Base-by-base conservation (phyloP, 2,797 vertebrate genomes). In the Gymnothorax javanicus region DNA sequence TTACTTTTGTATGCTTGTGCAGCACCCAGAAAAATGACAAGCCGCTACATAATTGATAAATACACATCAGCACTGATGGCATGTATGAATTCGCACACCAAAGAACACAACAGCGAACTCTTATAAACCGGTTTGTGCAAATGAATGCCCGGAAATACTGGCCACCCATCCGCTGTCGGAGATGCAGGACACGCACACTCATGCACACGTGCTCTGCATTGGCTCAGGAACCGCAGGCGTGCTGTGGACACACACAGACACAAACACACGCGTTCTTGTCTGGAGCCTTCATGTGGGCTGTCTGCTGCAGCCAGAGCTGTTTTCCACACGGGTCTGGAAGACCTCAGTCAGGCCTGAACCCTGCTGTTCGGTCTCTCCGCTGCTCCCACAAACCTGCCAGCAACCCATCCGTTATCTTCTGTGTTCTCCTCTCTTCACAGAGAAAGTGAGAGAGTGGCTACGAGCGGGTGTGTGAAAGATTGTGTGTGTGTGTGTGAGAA, bases 371-470 rank as follows among this genome's bases (percentile, higher is more conserved):
- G 89, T 91, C 84, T 89, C 88, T 88, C 25, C 88, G 11, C 81
- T 71, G 83, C 64, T 87, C 89, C 88, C 84, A 86, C 88, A 90
- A 89, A 91, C 91, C 91, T 93, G 90, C 92, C 93, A 89, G 7
- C 90, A 88, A 86, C 84, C 83, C 85, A 90, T 90, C 90, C 89
- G 93, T 91, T 88, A 90, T 87, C 88, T 71, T 86, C 81, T 85
- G 75, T 88, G 90, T 90, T 88, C 87, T 43, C 33, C 33, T 43
- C 87, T 90, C 87, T 64, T 88, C 84, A 57, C 90, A 88, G 89
- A 62, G 59, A 50, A 88, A 23, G 62, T n/a, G 60, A 17, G 59
- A 20, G 60, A 17, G 62, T 11, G 20, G 7, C 17, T 23, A 23
- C 0, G 62, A 23, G 62, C 7, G 62, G 5, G 62, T 15, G 62